Conservation (phyloP, 2,888 invertebrate genomes). For the Cancer borealis region DNA sequence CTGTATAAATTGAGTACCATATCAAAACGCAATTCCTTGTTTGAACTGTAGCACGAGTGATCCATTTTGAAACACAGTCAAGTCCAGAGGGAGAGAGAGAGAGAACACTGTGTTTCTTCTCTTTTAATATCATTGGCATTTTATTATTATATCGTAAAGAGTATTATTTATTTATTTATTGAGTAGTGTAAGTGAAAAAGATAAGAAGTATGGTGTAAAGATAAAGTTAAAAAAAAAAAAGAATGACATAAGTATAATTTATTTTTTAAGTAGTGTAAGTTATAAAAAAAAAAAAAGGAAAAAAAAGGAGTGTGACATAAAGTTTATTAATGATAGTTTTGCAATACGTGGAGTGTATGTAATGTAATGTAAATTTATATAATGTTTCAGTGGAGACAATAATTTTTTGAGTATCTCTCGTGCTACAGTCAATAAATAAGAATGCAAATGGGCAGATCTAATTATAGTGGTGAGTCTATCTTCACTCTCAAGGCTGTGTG, state of each 20-base stretch:
- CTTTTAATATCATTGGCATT: background rate
- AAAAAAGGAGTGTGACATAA: background rate
- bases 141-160: background rate
- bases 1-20: conserved; percentile 66
- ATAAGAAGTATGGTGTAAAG: background rate
- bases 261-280: background rate
- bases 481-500: conserved; percentile 42
- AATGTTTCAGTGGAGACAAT: background rate
- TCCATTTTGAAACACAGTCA: background rate
- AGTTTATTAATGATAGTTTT: background rate
- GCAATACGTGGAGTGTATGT: background rate
- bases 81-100: background rate
- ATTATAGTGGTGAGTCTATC: background rate
- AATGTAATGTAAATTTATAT: background rate
- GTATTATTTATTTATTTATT: background rate
- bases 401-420: background rate
- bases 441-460: background rate
- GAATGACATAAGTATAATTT: background rate
- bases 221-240: background rate
- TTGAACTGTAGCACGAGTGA: conserved; percentile 60
- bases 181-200: background rate
- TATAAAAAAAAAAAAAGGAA: too few relatives aligned
- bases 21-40: conserved; percentile 67
- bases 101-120: background rate
- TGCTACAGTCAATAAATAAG: conserved; percentile 1